Evolutionary conservation across 2,113 vertebrate species (phyloP), one percentile per base, ranked within the genome.

Genomic region (Barbus barbus): DNA sequence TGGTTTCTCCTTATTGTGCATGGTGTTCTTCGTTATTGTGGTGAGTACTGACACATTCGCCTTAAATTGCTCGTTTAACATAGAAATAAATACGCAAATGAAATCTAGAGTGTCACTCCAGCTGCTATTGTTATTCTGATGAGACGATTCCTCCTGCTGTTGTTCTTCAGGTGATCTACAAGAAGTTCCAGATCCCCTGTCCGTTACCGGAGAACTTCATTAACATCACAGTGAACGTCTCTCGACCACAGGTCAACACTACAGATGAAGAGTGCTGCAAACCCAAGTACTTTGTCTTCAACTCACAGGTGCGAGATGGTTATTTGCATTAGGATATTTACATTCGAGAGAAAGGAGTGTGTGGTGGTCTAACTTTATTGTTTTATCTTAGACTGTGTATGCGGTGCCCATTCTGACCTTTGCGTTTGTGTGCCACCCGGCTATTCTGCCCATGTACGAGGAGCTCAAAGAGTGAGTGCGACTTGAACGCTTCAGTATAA

Each of bases 21-120:
- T 99, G 98, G 94, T 99, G 75, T 99, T 99, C 92, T 99, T 99
- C 78, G 90, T 99, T 79, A 97, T 99, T 84, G 97, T 99, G 94
- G 98, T 99, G 95, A 95, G 98, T 95, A 44, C 60, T 73, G 16
- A n/a, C 11, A 38, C 38, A 38, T 7, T 9, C 74, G 0, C 0
- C 14, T 33, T 2, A 8, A 36, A 67, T 22, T 53, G 9, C 22
- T 65, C 14, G 24, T 53, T 53, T 58, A 18, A 12, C 46, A n/a
- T 44, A 2, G 28, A 26, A 31, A 6, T 9, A 7, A 4, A 12
- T 67, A n/a, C 9, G 26, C 63, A 41, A 22, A 78, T 36, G 14
- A 58, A 69, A 53, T 58, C 69, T 3, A 44, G 18, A 46, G 69
- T 56, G 5, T 26, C 24, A 3, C 9, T 63, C 5, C 22, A 67